Percentiles rank a stretch among this genome's conserved stretches.
Conservation (phyloP, 1,140 invertebrate species). For the Pogonomyrmex barbatus region DNA sequence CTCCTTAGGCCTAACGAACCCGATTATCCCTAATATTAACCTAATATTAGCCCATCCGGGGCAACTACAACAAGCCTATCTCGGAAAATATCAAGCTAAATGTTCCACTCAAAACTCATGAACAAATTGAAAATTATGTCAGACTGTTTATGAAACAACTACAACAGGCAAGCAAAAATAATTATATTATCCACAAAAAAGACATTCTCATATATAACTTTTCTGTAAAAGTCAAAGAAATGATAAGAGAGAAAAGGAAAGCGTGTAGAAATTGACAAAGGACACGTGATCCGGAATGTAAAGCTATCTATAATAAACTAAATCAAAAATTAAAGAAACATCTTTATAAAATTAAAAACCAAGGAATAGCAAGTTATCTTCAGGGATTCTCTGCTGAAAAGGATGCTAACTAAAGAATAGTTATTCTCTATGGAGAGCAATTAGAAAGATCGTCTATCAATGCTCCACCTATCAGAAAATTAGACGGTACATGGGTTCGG, state of each 20-base stretch:
- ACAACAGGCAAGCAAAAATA: neutral
- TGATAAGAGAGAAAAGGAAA: conserved; percentile 12
- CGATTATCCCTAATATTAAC: too few species aligned
- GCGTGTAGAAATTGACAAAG: neutral
- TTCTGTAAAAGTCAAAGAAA: conserved; percentile 4
- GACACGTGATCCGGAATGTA: neutral
- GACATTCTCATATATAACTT: too few species aligned
- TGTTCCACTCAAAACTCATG: neutral
- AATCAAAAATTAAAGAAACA: conserved; percentile 51
- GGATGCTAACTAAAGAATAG: too few species aligned
- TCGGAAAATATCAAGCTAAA: neutral
- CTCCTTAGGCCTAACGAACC: too few species aligned
- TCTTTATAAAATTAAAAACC: conserved; percentile 55
- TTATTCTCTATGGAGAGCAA: conserved; percentile 68
- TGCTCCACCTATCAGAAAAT: conserved; percentile 59
- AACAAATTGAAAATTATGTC: neutral
- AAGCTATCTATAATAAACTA: neutral
- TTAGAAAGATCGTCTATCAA: conserved; percentile 46
- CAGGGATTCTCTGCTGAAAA: conserved; percentile 34
- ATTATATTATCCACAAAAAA: too few species aligned
- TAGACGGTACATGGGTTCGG: conserved; percentile 50
- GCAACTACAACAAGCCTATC: too few species aligned
- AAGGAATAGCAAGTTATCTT: conserved; percentile 46
- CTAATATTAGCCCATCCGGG: too few species aligned
- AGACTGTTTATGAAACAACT: neutral